Percentiles rank a stretch among this genome's conserved stretches.
These are phyloP conservation scores for Radopholus similis DNA, from an alignment of 1,140 invertebrate species.

Conservation along the genomic window DNA sequence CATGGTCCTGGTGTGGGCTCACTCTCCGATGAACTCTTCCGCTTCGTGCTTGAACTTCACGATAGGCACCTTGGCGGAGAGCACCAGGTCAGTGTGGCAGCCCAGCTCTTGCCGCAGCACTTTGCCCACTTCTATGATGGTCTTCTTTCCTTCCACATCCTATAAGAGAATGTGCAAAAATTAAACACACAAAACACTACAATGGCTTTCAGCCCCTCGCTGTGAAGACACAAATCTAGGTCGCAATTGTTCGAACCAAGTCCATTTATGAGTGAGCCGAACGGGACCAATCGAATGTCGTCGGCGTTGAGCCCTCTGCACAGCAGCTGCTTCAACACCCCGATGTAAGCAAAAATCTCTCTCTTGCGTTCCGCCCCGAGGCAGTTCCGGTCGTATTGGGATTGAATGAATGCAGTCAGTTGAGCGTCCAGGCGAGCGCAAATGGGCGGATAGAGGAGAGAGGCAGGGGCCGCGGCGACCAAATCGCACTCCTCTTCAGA, in stretches of 20 bases:
- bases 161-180: not conserved
- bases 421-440: no score
- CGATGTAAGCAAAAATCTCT: no score
- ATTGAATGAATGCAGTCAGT: no score
- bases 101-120: not conserved
- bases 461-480: no score
- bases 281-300: conserved; percentile 1
- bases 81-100: not conserved
- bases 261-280: conserved; percentile 5
- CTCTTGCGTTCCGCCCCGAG: no score
- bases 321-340: no score
- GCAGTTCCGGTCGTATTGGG: no score
- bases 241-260: conserved; percentile 5
- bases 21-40: not conserved
- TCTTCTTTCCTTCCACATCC: not conserved
- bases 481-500: no score
- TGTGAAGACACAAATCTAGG: conserved; percentile 7
- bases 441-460: no score
- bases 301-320: no score
- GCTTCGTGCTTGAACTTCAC: not conserved
- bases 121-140: not conserved
- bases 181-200: not conserved
- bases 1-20: no score
- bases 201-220: not conserved
- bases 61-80: not conserved